Percentiles rank a stretch among this genome's conserved stretches.
phyloP scores from a whole-genome alignment of 2,888 invertebrate genomes.

The Cactoblastis cactorum region DNA sequence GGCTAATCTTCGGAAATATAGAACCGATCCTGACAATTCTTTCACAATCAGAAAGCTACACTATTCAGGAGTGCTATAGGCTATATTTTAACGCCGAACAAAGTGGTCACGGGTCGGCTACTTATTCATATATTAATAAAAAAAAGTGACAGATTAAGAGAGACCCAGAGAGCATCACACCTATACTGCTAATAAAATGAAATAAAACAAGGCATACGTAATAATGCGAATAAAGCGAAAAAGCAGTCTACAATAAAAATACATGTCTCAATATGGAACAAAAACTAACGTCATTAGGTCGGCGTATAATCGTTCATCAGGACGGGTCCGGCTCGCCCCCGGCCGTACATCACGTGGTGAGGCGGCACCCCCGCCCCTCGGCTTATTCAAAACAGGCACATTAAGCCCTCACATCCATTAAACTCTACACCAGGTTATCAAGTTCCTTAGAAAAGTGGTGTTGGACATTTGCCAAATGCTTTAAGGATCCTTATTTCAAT shows the following conservation, averaged over 20 bases:
- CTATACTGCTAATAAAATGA: too few relatives aligned
- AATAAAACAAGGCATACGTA: too few relatives aligned
- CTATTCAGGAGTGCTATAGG: too few relatives aligned
- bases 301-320: constrained; percentile 41
- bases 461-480: constrained; percentile 52
- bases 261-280: constrained; percentile 40
- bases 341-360: constrained; percentile 25
- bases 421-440: constrained; percentile 52
- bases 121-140: too few relatives aligned
- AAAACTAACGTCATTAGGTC: constrained; percentile 37
- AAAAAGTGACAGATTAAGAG: too few relatives aligned
- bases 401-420: constrained; percentile 50
- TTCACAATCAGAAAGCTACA: too few relatives aligned
- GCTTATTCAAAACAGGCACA: constrained; percentile 56
- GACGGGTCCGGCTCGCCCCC: constrained; percentile 40
- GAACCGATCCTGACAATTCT: too few relatives aligned
- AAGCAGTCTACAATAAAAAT: constrained; percentile 23
- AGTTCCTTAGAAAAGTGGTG: constrained; percentile 49
- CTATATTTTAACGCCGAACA: too few relatives aligned
- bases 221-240: too few relatives aligned
- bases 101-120: too few relatives aligned
- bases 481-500: neutral
- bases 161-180: too few relatives aligned
- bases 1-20: too few relatives aligned
- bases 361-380: constrained; percentile 33